Conservation (phyloP, 2,888 invertebrate species). For the Leptinotarsa juncta region DNA sequence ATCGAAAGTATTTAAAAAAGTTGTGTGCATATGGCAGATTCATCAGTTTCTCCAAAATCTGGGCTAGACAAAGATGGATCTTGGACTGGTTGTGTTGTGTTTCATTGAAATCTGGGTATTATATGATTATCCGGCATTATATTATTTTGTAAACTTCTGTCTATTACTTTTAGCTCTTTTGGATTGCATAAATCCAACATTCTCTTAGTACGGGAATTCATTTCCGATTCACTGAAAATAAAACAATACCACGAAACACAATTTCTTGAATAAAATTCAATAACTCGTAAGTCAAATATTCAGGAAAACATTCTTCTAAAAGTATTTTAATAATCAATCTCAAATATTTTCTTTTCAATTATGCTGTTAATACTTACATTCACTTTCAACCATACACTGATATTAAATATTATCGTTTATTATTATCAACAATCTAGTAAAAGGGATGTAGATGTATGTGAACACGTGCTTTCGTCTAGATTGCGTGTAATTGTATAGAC, state of each 20-base stretch:
- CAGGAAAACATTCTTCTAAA: slow-evolving; percentile 4
- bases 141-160: slow-evolving; percentile 3
- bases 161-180: neutral
- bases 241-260: neutral
- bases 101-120: slow-evolving; percentile 3
- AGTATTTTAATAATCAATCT: neutral
- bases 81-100: neutral
- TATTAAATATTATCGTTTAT: neutral
- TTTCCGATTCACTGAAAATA: neutral
- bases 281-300: neutral
- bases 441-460: neutral
- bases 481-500: neutral
- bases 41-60: neutral
- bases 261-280: neutral
- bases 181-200: neutral
- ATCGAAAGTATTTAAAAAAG: slow-evolving; percentile 3
- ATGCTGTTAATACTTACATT: neutral
- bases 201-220: slow-evolving; percentile 2
- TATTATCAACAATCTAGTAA: neutral
- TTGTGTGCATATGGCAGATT: neutral
- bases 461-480: slow-evolving; percentile 6
- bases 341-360: neutral
- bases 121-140: slow-evolving; percentile 5
- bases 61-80: slow-evolving; percentile 5
- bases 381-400: slow-evolving; percentile 5